phyloP scores from a whole-genome alignment of 2,113 vertebrate genomes.

The Himantopus leucocephalus region DNA sequence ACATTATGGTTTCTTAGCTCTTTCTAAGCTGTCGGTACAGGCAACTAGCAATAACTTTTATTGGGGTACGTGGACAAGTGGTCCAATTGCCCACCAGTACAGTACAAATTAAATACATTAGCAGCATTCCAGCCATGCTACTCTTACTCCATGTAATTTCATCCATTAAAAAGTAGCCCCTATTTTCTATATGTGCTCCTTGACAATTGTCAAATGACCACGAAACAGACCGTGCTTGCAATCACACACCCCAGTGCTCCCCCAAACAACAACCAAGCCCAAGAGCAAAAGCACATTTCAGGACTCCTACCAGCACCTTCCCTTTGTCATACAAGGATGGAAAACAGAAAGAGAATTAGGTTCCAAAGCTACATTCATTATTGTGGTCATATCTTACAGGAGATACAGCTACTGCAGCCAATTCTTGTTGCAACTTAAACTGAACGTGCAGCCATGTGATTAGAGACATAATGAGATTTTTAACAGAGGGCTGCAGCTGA shows the following conservation, averaged over 20 bases:
- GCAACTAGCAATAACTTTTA: neutral
- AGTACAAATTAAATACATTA: neutral
- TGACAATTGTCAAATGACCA: neutral
- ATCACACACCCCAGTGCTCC: conserved; percentile 20
- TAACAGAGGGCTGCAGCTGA: conserved; percentile 35
- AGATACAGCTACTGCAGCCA: neutral
- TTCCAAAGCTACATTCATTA: conserved; percentile 19
- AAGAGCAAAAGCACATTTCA: neutral
- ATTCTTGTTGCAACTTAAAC: conserved; percentile 31
- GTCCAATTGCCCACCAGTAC: neutral
- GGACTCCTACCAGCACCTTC: neutral
- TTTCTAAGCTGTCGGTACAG: neutral
- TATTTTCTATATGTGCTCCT: neutral
- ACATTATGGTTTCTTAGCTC: neutral
- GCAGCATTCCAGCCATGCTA: neutral
- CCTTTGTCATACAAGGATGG: neutral
- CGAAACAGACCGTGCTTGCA: neutral
- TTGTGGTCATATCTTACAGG: neutral
- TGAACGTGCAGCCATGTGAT: conserved; percentile 56
- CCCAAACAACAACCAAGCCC: neutral
- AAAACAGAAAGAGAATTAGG: conserved; percentile 4
- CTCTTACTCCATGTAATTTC: neutral
- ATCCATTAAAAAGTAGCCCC: neutral
- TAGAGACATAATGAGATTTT: conserved; percentile 59
- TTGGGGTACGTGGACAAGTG: neutral